Evolutionary conservation across 2,797 vertebrate species (phyloP), one percentile per base, ranked within the genome.

Genomic region (Anguilla obscura): DNA sequence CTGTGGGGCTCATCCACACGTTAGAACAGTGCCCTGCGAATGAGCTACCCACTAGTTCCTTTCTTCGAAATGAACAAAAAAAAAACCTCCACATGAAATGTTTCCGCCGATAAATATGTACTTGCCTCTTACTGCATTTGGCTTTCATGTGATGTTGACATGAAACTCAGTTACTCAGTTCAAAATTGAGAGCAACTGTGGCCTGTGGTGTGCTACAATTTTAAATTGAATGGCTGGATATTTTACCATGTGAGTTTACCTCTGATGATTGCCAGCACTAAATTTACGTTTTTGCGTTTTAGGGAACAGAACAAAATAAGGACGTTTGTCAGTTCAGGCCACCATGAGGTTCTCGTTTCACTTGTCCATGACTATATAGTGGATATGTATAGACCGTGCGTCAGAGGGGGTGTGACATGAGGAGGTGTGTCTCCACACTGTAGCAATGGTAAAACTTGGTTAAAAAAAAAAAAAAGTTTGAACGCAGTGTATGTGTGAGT

Each of bases 401-500:
- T 5, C 30, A 85, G 0, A 18, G 50, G 50, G 33, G 27, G 54
- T 45, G 54, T 36, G 84, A 48, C 58, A 18, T 45, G 36, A 79
- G 33, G 63, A n/a, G 63, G 63, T 5, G 60, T 63, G 60, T 63
- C 18, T 60, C 52, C n/a, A 8, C n/a, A 60, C 14, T 58, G 14
- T 14, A 74, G 0, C 74, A 74, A 74, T 52, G 40, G 66, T 50
- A 52, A 76, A 76, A 40, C 33, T 40, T 8, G 40, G 40, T 45
- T 3, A 36, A 45, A 45, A 45, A 45, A 45, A 45, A 45, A 45
- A 45, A 45, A 5, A 5, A 50, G 27, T n/a, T 58, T 83, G 60
- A 83, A 86, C 74, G 83, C 12, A 0, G 79, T 86, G 85, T 86
- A 71, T 45, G 74, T 48, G 71, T 60, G 36, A 12, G 85, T 3